Evolutionary conservation across 2,797 vertebrate species (phyloP).

Genomic region (Sebastiscus tertius): DNA sequence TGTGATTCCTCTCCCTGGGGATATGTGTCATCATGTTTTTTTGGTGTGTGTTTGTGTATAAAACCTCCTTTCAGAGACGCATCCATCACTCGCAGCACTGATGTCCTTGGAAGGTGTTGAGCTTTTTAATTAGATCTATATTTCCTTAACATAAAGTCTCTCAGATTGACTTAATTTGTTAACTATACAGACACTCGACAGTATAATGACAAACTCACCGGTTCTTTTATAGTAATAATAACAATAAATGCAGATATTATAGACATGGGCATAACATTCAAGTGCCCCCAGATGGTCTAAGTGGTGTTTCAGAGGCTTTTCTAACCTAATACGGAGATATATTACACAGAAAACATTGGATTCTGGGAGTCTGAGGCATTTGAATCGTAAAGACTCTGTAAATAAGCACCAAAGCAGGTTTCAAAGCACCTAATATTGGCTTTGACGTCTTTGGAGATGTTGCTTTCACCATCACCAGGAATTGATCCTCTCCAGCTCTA

Average conservation of each 20-base stretch:
- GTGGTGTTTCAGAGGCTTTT: background rate
- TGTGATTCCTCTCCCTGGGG: slow-evolving; percentile 27
- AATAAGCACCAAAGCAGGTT: background rate
- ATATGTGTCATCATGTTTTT: slow-evolving; percentile 13
- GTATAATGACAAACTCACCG: background rate
- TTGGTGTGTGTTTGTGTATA: slow-evolving; percentile 5
- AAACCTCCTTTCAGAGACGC: background rate
- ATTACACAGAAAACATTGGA: background rate
- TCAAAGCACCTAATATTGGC: background rate
- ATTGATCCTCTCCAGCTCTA: background rate
- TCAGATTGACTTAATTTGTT: slow-evolving; percentile 28
- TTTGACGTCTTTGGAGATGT: background rate
- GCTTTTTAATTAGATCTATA: slow-evolving; percentile 53
- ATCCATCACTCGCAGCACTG: background rate
- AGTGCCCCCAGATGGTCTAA: background rate
- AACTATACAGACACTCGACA: background rate
- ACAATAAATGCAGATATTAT: background rate
- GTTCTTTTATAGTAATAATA: background rate
- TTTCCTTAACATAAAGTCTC: background rate
- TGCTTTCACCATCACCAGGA: background rate
- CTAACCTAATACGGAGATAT: background rate
- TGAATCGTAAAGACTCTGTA: background rate
- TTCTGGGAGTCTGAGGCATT: background rate
- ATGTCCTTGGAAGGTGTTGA: slow-evolving; percentile 37
- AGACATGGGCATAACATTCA: background rate